Conservation (phyloP, 1,140 invertebrate genomes). For the Cepaea nemoralis region DNA sequence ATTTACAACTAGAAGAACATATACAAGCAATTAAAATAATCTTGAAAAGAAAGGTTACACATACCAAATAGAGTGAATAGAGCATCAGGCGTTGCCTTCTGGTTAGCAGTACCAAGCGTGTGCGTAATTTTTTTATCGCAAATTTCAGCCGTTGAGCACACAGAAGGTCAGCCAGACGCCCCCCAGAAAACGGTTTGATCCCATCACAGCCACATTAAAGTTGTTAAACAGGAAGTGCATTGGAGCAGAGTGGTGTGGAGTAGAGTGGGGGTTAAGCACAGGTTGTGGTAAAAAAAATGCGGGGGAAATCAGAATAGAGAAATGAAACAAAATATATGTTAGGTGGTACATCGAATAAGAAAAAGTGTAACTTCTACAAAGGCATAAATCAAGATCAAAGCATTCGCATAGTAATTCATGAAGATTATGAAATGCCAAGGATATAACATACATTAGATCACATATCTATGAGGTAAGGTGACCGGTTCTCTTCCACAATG, state of each 20-base stretch:
- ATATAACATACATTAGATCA: no score
- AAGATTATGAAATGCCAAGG: no score
- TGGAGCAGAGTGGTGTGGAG: constrained; percentile 35
- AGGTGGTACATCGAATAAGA: no score
- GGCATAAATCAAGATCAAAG: no score
- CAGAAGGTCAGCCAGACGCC: constrained; percentile 42
- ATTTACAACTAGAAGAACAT: no score
- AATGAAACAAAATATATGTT: neutral
- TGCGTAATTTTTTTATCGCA: neutral
- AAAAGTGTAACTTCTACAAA: no score
- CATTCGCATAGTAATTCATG: no score
- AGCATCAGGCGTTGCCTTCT: constrained; percentile 99
- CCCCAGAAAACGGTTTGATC: neutral
- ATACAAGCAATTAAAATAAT: neutral
- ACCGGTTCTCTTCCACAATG: no score
- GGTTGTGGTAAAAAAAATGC: constrained; percentile 14
- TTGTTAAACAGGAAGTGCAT: constrained; percentile 46
- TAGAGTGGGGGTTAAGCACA: constrained; percentile 4
- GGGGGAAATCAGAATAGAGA: constrained; percentile 36
- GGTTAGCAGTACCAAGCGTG: constrained; percentile 65
- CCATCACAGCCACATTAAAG: constrained; percentile 37
- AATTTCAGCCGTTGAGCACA: constrained; percentile 58
- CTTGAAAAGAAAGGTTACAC: constrained; percentile 73
- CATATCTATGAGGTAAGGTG: no score
- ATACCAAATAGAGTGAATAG: constrained; percentile 99